phyloP scores from a whole-genome alignment of 2,113 vertebrate genomes.

The Oxyura jamaicensis region DNA sequence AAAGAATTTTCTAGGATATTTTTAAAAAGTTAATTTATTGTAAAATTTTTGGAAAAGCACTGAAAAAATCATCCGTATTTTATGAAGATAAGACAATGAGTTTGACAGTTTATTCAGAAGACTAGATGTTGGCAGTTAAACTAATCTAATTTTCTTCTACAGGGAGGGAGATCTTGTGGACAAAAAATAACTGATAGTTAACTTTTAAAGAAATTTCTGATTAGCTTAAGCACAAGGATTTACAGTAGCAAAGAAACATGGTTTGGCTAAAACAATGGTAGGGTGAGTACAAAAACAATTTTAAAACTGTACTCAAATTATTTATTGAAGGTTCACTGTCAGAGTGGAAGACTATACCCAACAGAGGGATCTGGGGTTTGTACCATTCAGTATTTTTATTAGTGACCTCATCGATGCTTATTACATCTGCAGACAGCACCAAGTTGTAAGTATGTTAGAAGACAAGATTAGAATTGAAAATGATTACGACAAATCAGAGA shows the following conservation, averaged over 20 bases:
- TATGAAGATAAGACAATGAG: not conserved
- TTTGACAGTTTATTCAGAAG: not conserved
- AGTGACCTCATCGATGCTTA: not conserved
- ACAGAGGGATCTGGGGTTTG: not conserved
- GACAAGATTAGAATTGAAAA: not conserved
- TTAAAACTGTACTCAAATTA: not conserved
- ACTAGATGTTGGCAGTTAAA: not conserved
- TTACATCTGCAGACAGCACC: constrained; percentile 6
- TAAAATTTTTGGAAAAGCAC: not conserved
- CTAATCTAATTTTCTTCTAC: not conserved
- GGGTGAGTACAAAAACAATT: not conserved
- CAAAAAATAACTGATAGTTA: not conserved
- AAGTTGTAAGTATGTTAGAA: not conserved
- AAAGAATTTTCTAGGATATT: not conserved
- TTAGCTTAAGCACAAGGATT: not conserved
- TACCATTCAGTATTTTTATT: constrained; percentile 5
- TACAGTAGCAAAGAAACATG: not conserved
- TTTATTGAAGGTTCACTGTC: not conserved
- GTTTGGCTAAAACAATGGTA: not conserved
- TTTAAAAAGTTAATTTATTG: not conserved
- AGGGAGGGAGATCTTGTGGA: not conserved
- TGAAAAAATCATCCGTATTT: not conserved
- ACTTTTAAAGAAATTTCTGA: not conserved
- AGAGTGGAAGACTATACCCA: accelerated
- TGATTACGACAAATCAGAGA: not conserved